Evolutionary conservation across 2,113 vertebrate species (phyloP).

Genomic region (Corvus cornix): DNA sequence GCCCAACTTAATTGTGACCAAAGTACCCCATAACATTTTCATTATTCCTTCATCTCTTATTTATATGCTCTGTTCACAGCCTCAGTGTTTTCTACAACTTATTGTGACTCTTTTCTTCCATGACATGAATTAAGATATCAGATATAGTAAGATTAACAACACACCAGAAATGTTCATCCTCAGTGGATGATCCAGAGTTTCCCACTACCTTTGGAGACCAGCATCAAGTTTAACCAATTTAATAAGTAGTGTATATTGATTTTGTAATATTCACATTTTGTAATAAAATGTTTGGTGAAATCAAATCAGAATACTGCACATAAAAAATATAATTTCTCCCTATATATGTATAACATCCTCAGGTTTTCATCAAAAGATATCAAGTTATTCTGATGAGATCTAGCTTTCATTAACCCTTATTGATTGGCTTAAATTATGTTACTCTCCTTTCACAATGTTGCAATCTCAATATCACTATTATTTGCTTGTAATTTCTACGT

Average conservation of each 20-base stretch:
- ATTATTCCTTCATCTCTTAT: not conserved
- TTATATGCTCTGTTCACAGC: not conserved
- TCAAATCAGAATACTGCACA: not conserved
- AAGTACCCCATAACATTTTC: not conserved
- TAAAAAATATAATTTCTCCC: not conserved
- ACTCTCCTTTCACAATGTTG: not conserved
- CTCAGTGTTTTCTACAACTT: not conserved
- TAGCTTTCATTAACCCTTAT: slow-evolving; percentile 19
- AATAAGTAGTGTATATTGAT: not conserved
- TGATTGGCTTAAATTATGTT: slow-evolving; percentile 11
- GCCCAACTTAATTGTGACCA: not conserved
- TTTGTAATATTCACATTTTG: not conserved
- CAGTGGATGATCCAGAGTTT: not conserved
- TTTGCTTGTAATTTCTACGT: not conserved
- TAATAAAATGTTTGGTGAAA: slow-evolving; percentile 5
- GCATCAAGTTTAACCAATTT: not conserved
- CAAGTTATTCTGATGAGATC: not conserved
- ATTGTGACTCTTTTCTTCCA: not conserved
- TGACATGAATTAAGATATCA: not conserved
- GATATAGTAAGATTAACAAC: not conserved
- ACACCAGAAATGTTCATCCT: not conserved
- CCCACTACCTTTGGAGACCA: not conserved
- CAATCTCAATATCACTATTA: not conserved
- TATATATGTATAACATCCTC: not conserved
- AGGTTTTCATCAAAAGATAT: slow-evolving; percentile 4